Evolutionary conservation across 2,113 vertebrate genomes (phyloP).

Genomic region (Brachyhypopomus gauderio): DNA sequence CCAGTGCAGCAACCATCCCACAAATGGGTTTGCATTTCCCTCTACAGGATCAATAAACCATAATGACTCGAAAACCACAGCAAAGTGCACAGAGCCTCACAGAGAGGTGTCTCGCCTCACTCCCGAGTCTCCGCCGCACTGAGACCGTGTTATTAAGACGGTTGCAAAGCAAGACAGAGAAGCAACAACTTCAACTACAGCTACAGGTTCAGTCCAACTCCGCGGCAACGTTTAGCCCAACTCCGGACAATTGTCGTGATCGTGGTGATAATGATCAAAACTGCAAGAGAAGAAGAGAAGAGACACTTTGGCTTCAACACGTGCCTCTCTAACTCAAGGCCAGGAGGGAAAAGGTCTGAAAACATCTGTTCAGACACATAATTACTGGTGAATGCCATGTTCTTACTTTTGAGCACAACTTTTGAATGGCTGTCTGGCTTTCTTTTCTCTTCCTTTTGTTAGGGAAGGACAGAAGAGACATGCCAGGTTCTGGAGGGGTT

Average conservation of each 20-base stretch:
- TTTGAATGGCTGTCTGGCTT: background rate
- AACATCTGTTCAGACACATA: conserved; percentile 43
- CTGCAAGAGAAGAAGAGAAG: conserved; percentile 1
- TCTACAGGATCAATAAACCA: conserved; percentile 43
- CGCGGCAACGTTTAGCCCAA: background rate
- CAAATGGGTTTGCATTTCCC: conserved; percentile 19
- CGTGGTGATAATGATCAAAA: conserved; percentile 1
- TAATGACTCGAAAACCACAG: conserved; percentile 46
- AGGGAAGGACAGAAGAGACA: background rate
- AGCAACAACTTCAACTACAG: background rate
- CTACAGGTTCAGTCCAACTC: background rate
- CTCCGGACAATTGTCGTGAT: no score
- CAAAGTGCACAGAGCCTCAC: conserved; percentile 46
- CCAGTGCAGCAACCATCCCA: conserved; percentile 14
- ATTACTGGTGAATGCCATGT: conserved; percentile 46
- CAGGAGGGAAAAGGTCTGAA: conserved; percentile 24
- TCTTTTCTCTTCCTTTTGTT: conserved; percentile 20
- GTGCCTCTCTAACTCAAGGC: conserved; percentile 47
- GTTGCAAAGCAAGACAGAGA: background rate
- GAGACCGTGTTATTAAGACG: background rate
- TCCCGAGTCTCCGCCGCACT: background rate
- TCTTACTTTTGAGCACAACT: conserved; percentile 27
- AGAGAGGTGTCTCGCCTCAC: background rate
- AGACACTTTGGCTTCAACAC: background rate
- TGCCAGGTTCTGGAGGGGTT: no score